Evolutionary conservation across 2,888 invertebrate species (phyloP), one percentile per base, ranked within the genome.

Genomic region (Callyntrura guangdongensis): DNA sequence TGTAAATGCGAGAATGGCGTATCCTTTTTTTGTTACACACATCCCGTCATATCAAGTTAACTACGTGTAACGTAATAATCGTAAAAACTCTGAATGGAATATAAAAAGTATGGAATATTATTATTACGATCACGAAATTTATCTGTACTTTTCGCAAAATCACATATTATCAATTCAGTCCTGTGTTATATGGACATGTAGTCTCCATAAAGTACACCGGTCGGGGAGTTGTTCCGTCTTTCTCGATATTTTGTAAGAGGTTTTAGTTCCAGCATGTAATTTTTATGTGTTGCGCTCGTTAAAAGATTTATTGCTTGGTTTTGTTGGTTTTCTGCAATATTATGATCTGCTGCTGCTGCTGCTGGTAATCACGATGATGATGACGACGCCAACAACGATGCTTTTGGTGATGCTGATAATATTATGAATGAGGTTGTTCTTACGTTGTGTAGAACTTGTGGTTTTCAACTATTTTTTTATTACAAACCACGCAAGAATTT

Each of bases 241-340:
- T 49, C 22, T 74, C 49, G 47, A 36, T 69, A 69, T 74, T 74
- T 74, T 47, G 47, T 45, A 36, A 49, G 74, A 17, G 69, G 45
- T 69, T 69, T 69, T 69, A 69, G 69, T 69, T 69, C 69, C 69
- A 69, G 69, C 69, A 69, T 45, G 69, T 69, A 69, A 69, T 74
- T 74, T 74, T 74, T 74, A 74, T 74, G 74, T 74, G 74, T 20
- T 74, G 22, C 49, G 74, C 74, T 74, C 74, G 74, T 74, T 74
- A 74, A 56, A 79, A 20, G 79, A 79, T 79, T 79, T 79, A 79
- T 79, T 79, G 59, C 59, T 79, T 79, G 79, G 59, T 79, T 59
- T 79, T 79, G 53, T 56, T 79, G 53, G 59, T 56, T 79, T 74
- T 79, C 79, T 79, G 53, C 56, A 79, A 25, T 77, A 25, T 77